These are phyloP conservation scores for Pseudomyrmex cubaensis DNA, from an alignment of 1,140 invertebrate species.

Conservation along the genomic window DNA sequence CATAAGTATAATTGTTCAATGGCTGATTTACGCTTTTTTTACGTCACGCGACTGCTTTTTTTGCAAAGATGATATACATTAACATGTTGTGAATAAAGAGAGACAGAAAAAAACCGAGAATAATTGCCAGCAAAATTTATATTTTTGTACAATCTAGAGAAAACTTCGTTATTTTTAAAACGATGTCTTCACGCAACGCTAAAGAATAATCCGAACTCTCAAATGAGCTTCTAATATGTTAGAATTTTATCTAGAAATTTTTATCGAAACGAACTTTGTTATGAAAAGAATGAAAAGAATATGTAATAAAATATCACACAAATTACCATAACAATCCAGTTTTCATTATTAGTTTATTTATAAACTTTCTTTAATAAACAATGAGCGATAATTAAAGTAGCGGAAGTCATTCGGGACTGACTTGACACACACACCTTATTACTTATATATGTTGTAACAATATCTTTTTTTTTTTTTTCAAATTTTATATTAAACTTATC, in stretches of 20 bases:
- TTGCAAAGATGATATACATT: no score
- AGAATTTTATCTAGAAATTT: conserved; percentile 31
- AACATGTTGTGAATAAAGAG: no score
- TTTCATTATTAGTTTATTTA: no score
- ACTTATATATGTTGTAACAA: not conserved
- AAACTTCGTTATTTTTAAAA: conserved; percentile 80
- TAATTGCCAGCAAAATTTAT: conserved; percentile 75
- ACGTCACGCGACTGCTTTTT: conserved; percentile 68
- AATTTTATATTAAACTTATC: not conserved
- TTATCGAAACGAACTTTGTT: conserved; percentile 22
- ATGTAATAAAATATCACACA: not conserved
- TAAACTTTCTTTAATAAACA: no score
- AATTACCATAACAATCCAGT: no score
- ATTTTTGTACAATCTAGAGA: conserved; percentile 75
- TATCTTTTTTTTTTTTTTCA: conserved; percentile 5
- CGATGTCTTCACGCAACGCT: conserved; percentile 78
- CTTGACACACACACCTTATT: no score
- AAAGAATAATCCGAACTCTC: conserved; percentile 31
- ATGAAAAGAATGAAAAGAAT: conserved; percentile 19
- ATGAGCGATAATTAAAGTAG: no score
- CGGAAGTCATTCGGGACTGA: no score
- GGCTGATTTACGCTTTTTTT: conserved; percentile 79
- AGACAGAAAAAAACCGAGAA: conserved; percentile 26
- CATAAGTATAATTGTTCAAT: conserved; percentile 73
- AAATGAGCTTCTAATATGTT: not conserved